Evolutionary conservation across 23 tunicate species (phyloP), one percentile per base, ranked within the genome.

Genomic region (Clavelina lepadiformis): DNA sequence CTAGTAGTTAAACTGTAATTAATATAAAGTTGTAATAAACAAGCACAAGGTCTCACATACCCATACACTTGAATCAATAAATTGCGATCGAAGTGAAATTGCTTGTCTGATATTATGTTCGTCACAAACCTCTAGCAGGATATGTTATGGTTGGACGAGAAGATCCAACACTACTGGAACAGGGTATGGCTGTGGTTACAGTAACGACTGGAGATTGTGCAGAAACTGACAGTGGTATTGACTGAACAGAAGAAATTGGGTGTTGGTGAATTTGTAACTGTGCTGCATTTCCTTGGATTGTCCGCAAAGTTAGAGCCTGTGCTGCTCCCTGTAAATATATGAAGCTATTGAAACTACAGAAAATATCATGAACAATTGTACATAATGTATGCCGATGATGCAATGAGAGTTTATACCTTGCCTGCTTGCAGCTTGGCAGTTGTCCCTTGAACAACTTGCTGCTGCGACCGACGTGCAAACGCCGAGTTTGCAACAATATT

Each of bases 201-300:
- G 84, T 68, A 58, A 78, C 84, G 33, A 78, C 23, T 2, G 84
- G 75, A 7, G 84, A 56, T 28, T 78, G 84, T 19, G 51, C 69
- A 20, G 82, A 24, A 30, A 76, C 54, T 21, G 71, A 54, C n/a
- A 76, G 61, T 27, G 66, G 38, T 31, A 65, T 68, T 5, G 62
- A 35, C 2, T 67, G 73, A 1, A 23, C 35, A 28, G 82, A 68
- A 2, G 34, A 19, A 35, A 4, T 33, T 37, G 41, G 38, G 51
- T 68, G 74, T n/a, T 55, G 77, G 21, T 56, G 77, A 5, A 71
- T 35, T 38, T 71, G 77, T 2, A 71, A 28, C 19, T 71, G 77
- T 22, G 41, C 25, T 22, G 79, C 68, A 6, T 13, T 51, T 38
- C 72, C 81, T 11, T 52, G n/a, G 29, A 75, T 28, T 38, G 79